Evolutionary conservation across 2,113 vertebrate genomes (phyloP).

Genomic region (Origma solitaria): DNA sequence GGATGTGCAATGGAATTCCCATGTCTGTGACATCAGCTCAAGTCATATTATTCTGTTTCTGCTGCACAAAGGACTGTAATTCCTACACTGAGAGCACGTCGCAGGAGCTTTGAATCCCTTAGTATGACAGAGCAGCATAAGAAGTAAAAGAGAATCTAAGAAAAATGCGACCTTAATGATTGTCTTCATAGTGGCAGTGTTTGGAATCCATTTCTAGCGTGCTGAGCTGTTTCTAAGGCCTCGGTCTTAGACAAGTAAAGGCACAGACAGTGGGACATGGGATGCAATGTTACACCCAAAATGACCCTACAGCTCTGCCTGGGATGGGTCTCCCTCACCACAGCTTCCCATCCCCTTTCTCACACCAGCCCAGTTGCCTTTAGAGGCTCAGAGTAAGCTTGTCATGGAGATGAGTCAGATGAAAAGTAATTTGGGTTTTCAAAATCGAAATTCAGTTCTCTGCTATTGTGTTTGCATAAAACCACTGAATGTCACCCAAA

Average conservation of each 20-base stretch:
- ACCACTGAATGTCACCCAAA: fast-evolving
- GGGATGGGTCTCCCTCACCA: background rate
- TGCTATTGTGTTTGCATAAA: background rate
- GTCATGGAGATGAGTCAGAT: background rate
- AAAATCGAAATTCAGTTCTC: background rate
- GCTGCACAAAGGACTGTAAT: background rate
- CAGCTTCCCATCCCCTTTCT: background rate
- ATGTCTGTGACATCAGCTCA: fast-evolving
- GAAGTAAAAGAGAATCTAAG: background rate
- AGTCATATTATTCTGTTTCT: background rate
- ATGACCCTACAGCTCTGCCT: background rate
- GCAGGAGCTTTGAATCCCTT: background rate
- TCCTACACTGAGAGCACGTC: background rate
- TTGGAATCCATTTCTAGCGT: background rate
- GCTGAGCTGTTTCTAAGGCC: background rate
- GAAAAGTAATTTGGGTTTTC: background rate
- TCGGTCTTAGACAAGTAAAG: fast-evolving
- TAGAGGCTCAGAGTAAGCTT: background rate
- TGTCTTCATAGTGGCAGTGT: background rate
- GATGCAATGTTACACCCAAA: background rate
- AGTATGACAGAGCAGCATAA: background rate
- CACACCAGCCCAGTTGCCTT: background rate
- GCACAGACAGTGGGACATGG: background rate
- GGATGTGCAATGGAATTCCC: background rate
- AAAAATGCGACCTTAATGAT: background rate